Evolutionary conservation across 2,888 invertebrate genomes (phyloP).

Genomic region (Cantharis flavilabris): DNA sequence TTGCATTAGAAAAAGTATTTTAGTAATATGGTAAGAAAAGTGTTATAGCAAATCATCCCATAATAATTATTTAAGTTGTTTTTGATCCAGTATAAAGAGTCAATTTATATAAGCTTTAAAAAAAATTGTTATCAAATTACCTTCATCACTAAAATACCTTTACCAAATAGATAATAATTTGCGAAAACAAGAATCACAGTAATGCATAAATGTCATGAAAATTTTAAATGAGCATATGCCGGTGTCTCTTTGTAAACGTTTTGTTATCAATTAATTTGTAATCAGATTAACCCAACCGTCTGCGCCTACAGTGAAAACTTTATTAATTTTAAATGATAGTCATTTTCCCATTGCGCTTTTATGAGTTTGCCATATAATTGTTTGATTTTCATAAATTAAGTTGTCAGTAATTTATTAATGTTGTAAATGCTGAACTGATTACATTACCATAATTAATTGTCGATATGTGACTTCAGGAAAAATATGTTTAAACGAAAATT

Average conservation of each 20-base stretch:
- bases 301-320: background rate
- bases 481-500: background rate
- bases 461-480: background rate
- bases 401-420: background rate
- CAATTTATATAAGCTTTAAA: too few species aligned
- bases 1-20: too few species aligned
- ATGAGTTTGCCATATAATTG: background rate
- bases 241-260: background rate
- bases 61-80: too few species aligned
- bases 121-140: too few species aligned
- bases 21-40: too few species aligned
- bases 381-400: background rate
- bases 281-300: background rate
- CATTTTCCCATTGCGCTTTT: background rate
- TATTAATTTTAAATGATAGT: background rate
- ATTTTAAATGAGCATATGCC: background rate
- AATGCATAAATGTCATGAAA: background rate
- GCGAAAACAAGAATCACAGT: too few species aligned
- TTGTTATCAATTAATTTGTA: background rate
- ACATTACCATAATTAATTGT: background rate
- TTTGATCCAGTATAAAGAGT: too few species aligned
- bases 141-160: too few species aligned
- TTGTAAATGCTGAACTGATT: background rate
- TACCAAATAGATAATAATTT: too few species aligned
- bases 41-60: too few species aligned